Evolutionary conservation across 2,888 invertebrate genomes (phyloP).

Genomic region (Panorpa germanica): DNA sequence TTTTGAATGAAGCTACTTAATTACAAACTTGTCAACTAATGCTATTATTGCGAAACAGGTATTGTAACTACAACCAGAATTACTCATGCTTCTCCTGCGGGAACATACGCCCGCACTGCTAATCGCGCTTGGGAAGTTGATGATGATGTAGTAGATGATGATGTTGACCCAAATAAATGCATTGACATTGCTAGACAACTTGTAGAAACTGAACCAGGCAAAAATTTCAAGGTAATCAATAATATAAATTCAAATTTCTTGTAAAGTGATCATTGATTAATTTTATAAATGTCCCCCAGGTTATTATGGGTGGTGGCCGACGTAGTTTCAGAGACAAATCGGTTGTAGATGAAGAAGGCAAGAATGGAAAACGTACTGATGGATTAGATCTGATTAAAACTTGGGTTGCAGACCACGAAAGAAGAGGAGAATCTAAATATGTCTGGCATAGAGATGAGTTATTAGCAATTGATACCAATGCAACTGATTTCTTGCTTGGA

Average conservation of each 20-base stretch:
- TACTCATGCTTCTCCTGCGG: slow-evolving; percentile 63
- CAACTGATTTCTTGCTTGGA: slow-evolving; percentile 48
- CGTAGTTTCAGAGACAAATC: slow-evolving; percentile 39
- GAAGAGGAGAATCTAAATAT: slow-evolving; percentile 27
- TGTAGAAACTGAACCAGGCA: slow-evolving; percentile 37
- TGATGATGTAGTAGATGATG: slow-evolving; percentile 24
- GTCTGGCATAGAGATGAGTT: slow-evolving; percentile 46
- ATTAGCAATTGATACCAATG: slow-evolving; percentile 24
- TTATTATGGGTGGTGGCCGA: slow-evolving; percentile 61
- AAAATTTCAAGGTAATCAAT: slow-evolving; percentile 33
- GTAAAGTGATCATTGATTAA: no score
- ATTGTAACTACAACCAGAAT: slow-evolving; percentile 61
- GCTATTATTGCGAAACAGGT: slow-evolving; percentile 26
- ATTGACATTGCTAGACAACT: slow-evolving; percentile 49
- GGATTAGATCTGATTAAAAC: slow-evolving; percentile 42
- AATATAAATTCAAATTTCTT: no score
- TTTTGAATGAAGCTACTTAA: no score
- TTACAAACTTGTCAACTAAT: neutral
- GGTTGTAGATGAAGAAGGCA: slow-evolving; percentile 28
- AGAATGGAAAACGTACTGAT: slow-evolving; percentile 33
- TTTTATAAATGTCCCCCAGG: slow-evolving; percentile 22
- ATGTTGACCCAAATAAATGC: slow-evolving; percentile 26
- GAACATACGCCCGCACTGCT: slow-evolving; percentile 47
- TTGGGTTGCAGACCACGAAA: slow-evolving; percentile 33
- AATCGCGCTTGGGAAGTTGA: slow-evolving; percentile 48